Conservation (phyloP, 2,113 vertebrate genomes). For the Neodontobutis hainanensis region DNA sequence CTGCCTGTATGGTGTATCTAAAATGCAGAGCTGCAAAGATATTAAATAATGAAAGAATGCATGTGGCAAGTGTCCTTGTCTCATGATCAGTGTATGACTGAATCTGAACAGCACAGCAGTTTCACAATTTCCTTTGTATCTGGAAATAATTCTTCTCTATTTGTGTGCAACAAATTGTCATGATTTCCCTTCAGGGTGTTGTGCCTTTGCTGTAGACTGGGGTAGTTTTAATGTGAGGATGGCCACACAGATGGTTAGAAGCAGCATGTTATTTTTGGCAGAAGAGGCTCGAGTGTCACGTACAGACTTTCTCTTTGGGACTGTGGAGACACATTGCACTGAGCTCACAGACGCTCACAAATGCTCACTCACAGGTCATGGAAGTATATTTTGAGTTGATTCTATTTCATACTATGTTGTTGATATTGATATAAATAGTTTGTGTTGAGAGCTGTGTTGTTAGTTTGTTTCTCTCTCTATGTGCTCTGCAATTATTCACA, state of each 20-base stretch:
- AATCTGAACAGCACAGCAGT: background rate
- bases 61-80: background rate
- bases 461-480: no score
- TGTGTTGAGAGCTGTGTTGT: no score
- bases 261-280: slow-evolving; percentile 49
- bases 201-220: background rate
- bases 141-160: slow-evolving; percentile 1
- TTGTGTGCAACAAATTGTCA: background rate
- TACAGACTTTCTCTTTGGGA: slow-evolving; percentile 27
- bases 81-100: slow-evolving; percentile 1
- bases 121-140: background rate
- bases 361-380: background rate
- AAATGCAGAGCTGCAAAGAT: background rate
- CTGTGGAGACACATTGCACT: slow-evolving; percentile 16
- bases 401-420: no score
- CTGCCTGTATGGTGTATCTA: background rate
- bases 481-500: no score
- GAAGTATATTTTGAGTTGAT: background rate
- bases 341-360: slow-evolving; percentile 27
- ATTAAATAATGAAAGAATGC: background rate
- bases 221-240: slow-evolving; percentile 9
- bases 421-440: no score
- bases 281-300: slow-evolving; percentile 14
- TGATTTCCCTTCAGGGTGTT: background rate
- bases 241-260: slow-evolving; percentile 45